Conservation (phyloP, 2,797 vertebrate species). For the Sebastolobus alascanus region DNA sequence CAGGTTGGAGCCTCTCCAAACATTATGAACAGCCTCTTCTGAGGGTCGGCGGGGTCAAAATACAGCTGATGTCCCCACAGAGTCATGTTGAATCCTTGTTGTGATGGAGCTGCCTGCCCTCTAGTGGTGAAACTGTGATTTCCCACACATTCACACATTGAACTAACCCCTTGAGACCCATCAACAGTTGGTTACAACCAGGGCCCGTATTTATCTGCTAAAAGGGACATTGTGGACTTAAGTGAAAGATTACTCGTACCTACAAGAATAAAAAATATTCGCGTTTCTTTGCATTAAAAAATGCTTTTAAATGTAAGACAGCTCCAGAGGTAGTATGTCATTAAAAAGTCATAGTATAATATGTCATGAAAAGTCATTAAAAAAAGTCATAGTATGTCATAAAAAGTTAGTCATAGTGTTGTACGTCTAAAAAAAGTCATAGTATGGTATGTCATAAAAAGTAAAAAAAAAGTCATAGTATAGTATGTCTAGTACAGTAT, state of each 20-base stretch:
- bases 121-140: constrained; percentile 47
- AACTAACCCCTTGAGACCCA: background rate
- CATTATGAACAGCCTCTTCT: background rate
- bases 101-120: constrained; percentile 35
- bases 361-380: background rate
- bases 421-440: background rate
- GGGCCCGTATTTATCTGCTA: background rate
- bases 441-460: background rate
- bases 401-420: background rate
- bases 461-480: background rate
- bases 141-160: background rate
- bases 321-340: background rate
- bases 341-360: background rate
- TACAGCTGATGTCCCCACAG: background rate
- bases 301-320: background rate
- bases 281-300: background rate
- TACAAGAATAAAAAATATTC: background rate
- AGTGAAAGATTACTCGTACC: too few relatives aligned
- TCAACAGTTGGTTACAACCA: background rate
- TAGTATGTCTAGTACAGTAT: too few relatives aligned
- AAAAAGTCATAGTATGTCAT: background rate
- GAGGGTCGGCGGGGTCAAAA: background rate
- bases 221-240: background rate
- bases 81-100: background rate
- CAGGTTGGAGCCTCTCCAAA: constrained; percentile 51